Percentiles rank a stretch among this genome's conserved stretches.
Evolutionary conservation across 1,140 invertebrate species (phyloP).

Genomic region (Caenorhabditis latens): DNA sequence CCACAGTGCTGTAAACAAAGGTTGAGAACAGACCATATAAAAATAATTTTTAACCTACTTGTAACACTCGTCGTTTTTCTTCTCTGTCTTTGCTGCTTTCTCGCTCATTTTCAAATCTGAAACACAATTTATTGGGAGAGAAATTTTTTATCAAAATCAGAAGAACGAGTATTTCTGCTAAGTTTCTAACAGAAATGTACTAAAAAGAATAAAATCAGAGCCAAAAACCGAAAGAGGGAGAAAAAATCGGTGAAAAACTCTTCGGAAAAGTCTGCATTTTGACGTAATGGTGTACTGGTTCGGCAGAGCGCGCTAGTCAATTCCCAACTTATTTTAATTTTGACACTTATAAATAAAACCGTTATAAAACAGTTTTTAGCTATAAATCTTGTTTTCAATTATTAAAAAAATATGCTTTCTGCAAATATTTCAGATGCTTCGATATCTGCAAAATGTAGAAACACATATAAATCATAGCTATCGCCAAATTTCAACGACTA

Average conservation of each 20-base stretch:
- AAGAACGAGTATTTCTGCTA: background rate
- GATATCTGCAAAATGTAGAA: constrained; percentile 30
- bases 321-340: background rate
- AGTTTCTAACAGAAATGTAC: background rate
- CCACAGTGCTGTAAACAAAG: constrained; percentile 56
- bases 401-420: too few relatives aligned
- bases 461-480: background rate
- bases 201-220: background rate
- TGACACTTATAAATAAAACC: too few relatives aligned
- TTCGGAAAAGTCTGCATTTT: background rate
- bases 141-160: too few relatives aligned
- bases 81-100: constrained; percentile 24
- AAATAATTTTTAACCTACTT: background rate
- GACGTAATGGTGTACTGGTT: background rate
- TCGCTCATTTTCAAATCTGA: constrained; percentile 27
- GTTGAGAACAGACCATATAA: background rate
- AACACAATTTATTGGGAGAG: background rate
- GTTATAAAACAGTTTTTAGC: too few relatives aligned
- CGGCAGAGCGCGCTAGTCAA: background rate
- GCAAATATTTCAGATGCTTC: constrained; percentile 52
- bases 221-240: background rate
- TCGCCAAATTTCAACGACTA: constrained; percentile 54
- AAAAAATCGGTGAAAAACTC: background rate
- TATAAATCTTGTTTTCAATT: too few relatives aligned
- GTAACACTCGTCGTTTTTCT: constrained; percentile 48